A percentile compares a stretch with the other conserved stretches of the same genome.
Conservation (phyloP, 1,140 invertebrate species). For the Sitobion miscanthi region DNA sequence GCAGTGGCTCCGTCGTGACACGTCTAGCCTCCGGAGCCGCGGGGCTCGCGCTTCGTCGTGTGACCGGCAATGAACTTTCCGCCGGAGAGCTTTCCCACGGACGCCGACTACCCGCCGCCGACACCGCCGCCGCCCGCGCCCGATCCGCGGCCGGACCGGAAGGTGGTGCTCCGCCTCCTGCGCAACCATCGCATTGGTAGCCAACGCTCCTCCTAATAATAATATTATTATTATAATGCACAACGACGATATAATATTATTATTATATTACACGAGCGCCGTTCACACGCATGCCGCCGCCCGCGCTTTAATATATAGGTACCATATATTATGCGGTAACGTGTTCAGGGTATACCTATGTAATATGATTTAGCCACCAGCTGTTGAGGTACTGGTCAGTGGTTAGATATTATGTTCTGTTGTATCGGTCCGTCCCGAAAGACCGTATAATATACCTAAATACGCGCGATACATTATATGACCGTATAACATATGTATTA, state of each 20-base stretch:
- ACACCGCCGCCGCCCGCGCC: not conserved
- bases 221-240: not conserved
- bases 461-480: too few species aligned
- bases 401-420: not conserved
- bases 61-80: constrained; percentile 51
- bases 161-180: constrained; percentile 28
- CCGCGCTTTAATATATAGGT: not conserved
- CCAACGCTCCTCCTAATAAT: constrained; percentile 46
- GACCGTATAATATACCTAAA: too few species aligned
- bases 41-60: not conserved
- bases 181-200: constrained; percentile 44
- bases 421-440: not conserved
- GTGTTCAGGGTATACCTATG: too few species aligned
- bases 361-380: not conserved
- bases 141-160: not conserved
- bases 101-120: not conserved
- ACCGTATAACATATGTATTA: too few species aligned
- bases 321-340: too few species aligned
- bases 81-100: constrained; percentile 48
- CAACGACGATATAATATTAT: not conserved
- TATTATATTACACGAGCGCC: not conserved
- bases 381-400: not conserved
- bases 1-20: not conserved
- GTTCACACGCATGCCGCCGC: not conserved
- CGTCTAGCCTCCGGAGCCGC: not conserved